Conservation (phyloP, 1,140 invertebrate species). For the Trichonephila clavipes region DNA sequence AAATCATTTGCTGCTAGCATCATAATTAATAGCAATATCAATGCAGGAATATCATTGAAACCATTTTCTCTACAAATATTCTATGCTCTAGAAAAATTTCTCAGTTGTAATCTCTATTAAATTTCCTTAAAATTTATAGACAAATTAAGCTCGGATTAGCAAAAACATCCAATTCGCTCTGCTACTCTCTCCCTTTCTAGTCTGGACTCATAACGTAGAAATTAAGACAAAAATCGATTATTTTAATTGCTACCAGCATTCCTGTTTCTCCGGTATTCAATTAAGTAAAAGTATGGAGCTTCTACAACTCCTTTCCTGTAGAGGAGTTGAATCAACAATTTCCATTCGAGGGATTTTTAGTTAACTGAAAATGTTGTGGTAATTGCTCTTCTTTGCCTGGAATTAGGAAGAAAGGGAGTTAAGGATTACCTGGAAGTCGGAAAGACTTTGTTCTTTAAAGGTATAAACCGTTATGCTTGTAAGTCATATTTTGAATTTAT, state of each 20-base stretch:
- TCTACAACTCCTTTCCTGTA: not conserved
- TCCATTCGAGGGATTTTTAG: slow-evolving; percentile 7
- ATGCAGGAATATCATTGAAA: no score
- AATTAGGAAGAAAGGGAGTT: not conserved
- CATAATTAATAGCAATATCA: no score
- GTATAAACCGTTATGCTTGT: not conserved
- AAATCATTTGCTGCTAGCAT: no score
- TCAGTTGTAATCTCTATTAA: no score
- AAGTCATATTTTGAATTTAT: not conserved
- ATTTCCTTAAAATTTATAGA: no score
- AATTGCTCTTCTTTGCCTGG: slow-evolving; percentile 34
- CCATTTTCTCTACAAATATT: no score
- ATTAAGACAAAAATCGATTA: slow-evolving; percentile 48
- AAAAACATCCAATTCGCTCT: no score
- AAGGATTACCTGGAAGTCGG: not conserved
- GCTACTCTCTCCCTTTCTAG: no score
- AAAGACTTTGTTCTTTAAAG: not conserved
- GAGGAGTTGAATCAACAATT: slow-evolving; percentile 50
- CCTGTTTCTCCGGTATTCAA: slow-evolving; percentile 20
- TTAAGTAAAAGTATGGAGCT: slow-evolving; percentile 50
- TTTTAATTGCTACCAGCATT: slow-evolving; percentile 36
- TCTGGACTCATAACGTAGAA: not conserved
- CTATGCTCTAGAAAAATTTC: no score
- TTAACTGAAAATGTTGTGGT: slow-evolving; percentile 37
- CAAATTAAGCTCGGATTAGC: no score